These are phyloP conservation scores for Alloscopus bannaensis DNA, from an alignment of 2,888 invertebrate genomes.

Conservation along the genomic window DNA sequence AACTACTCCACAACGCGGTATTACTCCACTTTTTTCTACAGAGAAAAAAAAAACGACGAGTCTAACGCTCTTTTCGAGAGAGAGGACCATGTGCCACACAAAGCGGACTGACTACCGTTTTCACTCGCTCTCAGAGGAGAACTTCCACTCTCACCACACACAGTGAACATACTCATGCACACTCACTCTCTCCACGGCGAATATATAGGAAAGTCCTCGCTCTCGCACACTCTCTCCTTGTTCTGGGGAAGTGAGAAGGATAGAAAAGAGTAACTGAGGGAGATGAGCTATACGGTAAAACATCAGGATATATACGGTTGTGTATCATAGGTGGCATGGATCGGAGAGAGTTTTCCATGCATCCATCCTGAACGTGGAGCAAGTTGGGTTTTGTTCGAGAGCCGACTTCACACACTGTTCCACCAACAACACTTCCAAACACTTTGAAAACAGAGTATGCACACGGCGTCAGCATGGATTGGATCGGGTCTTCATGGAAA, in stretches of 20 bases:
- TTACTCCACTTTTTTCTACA: no score
- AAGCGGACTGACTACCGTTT: slow-evolving; percentile 33
- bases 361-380: neutral
- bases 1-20: slow-evolving; percentile 39
- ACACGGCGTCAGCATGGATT: neutral
- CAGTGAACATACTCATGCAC: slow-evolving; percentile 33
- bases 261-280: no score
- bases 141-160: neutral
- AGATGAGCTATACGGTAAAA: no score
- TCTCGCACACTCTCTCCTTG: no score
- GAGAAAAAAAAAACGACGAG: slow-evolving; percentile 28
- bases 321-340: neutral
- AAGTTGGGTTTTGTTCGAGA: neutral
- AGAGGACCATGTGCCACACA: slow-evolving; percentile 47
- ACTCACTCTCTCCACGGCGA: neutral
- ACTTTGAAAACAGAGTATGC: neutral
- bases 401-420: neutral
- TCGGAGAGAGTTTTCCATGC: neutral
- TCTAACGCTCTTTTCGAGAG: no score
- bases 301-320: neutral
- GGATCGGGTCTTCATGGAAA: slow-evolving; percentile 7
- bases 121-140: slow-evolving; percentile 13
- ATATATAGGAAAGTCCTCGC: slow-evolving; percentile 29
- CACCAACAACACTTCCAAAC: neutral
- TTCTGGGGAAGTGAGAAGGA: no score